Percentiles rank a stretch among this genome's conserved stretches.
These are phyloP conservation scores for Thera obeliscata DNA, from an alignment of 2,888 invertebrate genomes.

Conservation along the genomic window DNA sequence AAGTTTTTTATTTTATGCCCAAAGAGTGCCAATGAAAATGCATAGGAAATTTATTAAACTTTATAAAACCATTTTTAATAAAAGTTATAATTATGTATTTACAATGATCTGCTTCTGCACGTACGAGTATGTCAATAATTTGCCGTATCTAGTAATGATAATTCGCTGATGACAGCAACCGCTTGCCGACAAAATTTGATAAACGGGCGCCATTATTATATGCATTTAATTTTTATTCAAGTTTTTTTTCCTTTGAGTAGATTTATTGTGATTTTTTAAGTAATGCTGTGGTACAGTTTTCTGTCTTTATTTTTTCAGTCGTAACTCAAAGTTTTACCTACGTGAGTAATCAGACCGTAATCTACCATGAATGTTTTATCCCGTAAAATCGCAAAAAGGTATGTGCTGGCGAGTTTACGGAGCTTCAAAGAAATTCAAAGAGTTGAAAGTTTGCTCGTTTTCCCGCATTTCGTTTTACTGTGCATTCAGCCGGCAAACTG, in stretches of 20 bases:
- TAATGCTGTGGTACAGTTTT: too few species aligned
- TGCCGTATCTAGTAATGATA: conserved; percentile 12
- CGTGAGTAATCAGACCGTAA: too few species aligned
- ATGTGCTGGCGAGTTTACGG: neutral
- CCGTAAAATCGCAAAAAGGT: conserved; percentile 2
- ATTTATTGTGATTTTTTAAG: neutral
- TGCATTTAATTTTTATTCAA: conserved; percentile 18
- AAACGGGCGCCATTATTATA: conserved; percentile 24
- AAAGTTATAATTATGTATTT: too few species aligned
- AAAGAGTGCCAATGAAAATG: too few species aligned
- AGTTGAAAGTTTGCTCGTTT: neutral
- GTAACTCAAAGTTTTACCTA: too few species aligned
- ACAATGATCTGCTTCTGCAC: neutral
- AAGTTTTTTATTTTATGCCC: too few species aligned
- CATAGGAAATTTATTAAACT: too few species aligned
- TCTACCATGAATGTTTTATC: too few species aligned
- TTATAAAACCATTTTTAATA: too few species aligned
- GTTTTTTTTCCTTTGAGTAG: conserved; percentile 1
- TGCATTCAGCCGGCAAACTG: conserved; percentile 15
- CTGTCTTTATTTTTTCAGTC: too few species aligned
- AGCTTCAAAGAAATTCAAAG: conserved; percentile 12
- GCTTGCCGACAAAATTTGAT: conserved; percentile 20
- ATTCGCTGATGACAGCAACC: conserved; percentile 15
- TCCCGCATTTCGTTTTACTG: conserved; percentile 14
- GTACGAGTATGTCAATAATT: neutral